phyloP scores from a whole-genome alignment of 2,888 invertebrate genomes.

The Gari tellinella region DNA sequence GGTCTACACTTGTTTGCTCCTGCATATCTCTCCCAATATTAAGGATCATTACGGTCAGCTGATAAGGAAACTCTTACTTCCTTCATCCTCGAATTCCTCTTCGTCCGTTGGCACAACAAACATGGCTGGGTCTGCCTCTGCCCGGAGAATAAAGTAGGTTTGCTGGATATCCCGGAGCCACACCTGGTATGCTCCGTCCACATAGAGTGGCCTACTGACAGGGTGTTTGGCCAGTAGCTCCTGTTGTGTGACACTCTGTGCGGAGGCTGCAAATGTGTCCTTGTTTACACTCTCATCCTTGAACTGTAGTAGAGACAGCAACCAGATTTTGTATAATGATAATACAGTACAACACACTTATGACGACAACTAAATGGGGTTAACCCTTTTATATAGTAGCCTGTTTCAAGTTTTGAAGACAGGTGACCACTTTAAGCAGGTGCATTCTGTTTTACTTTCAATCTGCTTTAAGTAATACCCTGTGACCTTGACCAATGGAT shows the following conservation, averaged over 20 bases:
- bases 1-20: too few species aligned
- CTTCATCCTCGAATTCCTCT: conserved; percentile 43
- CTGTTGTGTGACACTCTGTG: conserved; percentile 91
- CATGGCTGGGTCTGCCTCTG: conserved; percentile 87
- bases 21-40: too few species aligned
- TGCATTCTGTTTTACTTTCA: too few species aligned
- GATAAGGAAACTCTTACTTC: conserved; percentile 11
- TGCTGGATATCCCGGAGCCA: conserved; percentile 91
- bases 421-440: too few species aligned
- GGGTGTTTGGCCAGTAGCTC: conserved; percentile 89
- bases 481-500: too few species aligned
- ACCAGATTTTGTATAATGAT: too few species aligned
- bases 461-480: too few species aligned
- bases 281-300: conserved; percentile 91
- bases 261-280: conserved; percentile 96
- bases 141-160: conserved; percentile 93
- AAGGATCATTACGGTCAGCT: too few species aligned
- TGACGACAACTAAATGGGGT: too few species aligned
- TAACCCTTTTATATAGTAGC: too few species aligned
- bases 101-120: conserved; percentile 45
- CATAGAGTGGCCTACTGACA: conserved; percentile 88
- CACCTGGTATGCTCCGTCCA: conserved; percentile 93
- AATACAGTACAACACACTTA: too few species aligned
- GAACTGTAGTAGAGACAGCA: conserved; percentile 85
- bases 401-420: too few species aligned